phyloP scores from a whole-genome alignment of 2,113 vertebrate genomes.

The Hippoglossus stenolepis region DNA sequence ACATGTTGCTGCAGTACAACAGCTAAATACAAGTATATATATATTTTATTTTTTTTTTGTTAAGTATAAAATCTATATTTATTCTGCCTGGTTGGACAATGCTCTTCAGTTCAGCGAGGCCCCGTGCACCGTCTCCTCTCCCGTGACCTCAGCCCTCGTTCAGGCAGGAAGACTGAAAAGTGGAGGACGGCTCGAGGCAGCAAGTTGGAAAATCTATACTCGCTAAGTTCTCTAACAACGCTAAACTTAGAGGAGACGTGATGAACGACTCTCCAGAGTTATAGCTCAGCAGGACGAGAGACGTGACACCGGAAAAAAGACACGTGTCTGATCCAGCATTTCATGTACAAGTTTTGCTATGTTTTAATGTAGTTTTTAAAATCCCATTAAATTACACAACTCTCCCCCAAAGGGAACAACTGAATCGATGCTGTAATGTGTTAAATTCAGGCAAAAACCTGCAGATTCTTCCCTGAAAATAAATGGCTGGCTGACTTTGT shows the following conservation, averaged over 20 bases:
- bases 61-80: background rate
- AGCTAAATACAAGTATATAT: too few species aligned
- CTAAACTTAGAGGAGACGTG: slow-evolving; percentile 1
- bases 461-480: too few species aligned
- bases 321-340: background rate
- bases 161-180: slow-evolving; percentile 22
- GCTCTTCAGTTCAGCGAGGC: slow-evolving; percentile 8
- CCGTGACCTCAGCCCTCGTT: slow-evolving; percentile 46
- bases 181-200: slow-evolving; percentile 25
- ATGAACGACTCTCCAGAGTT: background rate
- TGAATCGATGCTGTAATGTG: too few species aligned
- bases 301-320: background rate
- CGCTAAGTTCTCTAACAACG: background rate
- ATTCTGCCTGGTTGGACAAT: slow-evolving; percentile 1
- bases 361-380: too few species aligned
- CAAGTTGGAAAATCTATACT: slow-evolving; percentile 43
- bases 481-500: too few species aligned
- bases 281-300: background rate
- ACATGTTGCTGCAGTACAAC: too few species aligned
- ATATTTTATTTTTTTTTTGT: too few species aligned
- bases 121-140: slow-evolving; percentile 2
- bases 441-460: too few species aligned
- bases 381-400: too few species aligned
- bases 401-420: too few species aligned
- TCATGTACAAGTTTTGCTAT: too few species aligned